phyloP scores from a whole-genome alignment of 1,140 invertebrate genomes.

The Polypedilum vanderplanki region DNA sequence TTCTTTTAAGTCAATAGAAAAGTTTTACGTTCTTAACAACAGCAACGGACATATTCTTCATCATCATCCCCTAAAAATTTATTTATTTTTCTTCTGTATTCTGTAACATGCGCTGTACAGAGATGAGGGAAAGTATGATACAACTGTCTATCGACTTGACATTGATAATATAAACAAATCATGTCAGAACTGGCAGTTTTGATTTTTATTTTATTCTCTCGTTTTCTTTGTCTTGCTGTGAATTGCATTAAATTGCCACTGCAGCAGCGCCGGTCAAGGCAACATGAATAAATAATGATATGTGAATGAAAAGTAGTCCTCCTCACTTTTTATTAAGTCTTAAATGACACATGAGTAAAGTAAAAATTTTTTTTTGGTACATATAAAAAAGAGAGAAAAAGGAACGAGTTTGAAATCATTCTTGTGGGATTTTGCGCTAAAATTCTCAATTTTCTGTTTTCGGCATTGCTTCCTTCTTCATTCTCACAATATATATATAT shows the following conservation, averaged over 20 bases:
- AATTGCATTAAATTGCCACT: too few species aligned
- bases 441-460: slow-evolving; percentile 19
- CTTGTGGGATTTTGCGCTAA: slow-evolving; percentile 11
- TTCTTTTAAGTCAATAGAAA: slow-evolving; percentile 21
- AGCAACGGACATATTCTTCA: not conserved
- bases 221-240: too few species aligned
- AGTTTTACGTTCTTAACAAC: not conserved
- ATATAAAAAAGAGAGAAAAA: not conserved
- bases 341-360: slow-evolving; percentile 13
- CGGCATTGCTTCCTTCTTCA: not conserved
- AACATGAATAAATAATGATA: too few species aligned
- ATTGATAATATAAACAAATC: slow-evolving; percentile 14
- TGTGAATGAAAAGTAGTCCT: too few species aligned
- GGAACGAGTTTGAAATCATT: slow-evolving; percentile 12
- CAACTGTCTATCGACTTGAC: slow-evolving; percentile 22
- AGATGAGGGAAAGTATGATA: too few species aligned
- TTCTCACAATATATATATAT: too few species aligned
- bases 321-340: not conserved
- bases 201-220: too few species aligned
- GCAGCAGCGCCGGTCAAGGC: too few species aligned
- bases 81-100: not conserved
- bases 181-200: not conserved
- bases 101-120: not conserved
- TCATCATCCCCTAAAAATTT: not conserved
- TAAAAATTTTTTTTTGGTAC: not conserved